Evolutionary conservation across 2,113 vertebrate species (phyloP), one percentile per base, ranked within the genome.

Genomic region (Elgaria multicarinata): DNA sequence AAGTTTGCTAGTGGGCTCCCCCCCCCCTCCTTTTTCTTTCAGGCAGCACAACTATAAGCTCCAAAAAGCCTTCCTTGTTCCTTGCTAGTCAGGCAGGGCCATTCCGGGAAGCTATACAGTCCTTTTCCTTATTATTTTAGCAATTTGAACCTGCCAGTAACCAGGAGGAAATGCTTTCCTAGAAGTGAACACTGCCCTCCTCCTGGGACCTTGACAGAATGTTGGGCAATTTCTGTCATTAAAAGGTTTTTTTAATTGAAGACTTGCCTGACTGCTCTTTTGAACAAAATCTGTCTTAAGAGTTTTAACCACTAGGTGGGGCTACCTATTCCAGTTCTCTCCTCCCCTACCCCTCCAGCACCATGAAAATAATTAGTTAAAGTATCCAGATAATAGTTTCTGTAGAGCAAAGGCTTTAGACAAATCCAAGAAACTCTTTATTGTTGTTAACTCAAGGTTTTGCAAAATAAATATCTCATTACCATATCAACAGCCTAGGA

Each of bases 401-500:
- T 82, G 82, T 86, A 12, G 0, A 92, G 87, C 85, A 92, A 92
- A 74, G 9, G 33, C 62, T 82, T 88, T 83, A 77, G 90, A 84
- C 76, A 94, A 91, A 93, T 89, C 89, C 88, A 94, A 93, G 22
- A 39, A 81, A 77, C 64, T 90, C 33, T 91, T 81, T 85, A 78
- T 92, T 94, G 89, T 84, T 92, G 90, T 90, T 91, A 93, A 94
- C 88, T 92, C 87, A 91, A 93, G 64, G 69, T 80, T 91, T 64
- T 89, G 66, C 87, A 93, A 95, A 92, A 89, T 89, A 94, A 95
- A 92, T 85, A 89, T 92, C 12, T 83, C 80, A 75, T 92, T 89
- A 71, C 74, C 64, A 64, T 20, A 55, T 83, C 76, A 90, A 82
- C 66, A 89, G 85, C 83, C 36, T 62, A 85, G 82, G 74, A 72